Evolutionary conservation across 2,888 invertebrate genomes (phyloP).

Genomic region (Clistopyga incitator): DNA sequence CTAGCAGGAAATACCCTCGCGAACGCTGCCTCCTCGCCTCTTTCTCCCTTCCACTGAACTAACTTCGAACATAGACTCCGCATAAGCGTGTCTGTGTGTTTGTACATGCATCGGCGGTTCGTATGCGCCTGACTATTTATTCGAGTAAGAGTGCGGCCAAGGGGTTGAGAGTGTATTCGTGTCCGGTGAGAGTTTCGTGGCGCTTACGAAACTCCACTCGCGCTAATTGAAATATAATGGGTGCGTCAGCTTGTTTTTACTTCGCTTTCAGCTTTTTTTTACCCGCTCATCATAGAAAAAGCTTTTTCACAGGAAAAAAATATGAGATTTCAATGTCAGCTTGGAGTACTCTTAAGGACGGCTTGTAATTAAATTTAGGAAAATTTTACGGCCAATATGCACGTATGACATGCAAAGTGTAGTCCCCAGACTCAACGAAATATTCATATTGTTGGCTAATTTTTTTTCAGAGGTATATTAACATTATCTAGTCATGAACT

Average conservation of each 20-base stretch:
- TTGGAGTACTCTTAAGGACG: neutral
- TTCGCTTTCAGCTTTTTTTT: conserved; percentile 28
- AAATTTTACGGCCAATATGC: neutral
- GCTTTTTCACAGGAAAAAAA: conserved; percentile 2
- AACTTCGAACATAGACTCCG: conserved; percentile 18
- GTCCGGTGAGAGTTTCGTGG: conserved; percentile 55
- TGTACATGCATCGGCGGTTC: neutral
- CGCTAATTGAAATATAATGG: conserved; percentile 69
- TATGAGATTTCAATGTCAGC: neutral
- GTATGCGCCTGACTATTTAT: conserved; percentile 47
- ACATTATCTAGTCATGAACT: too few relatives aligned
- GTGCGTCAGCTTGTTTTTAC: conserved; percentile 62
- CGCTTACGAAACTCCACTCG: conserved; percentile 66
- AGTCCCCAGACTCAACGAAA: too few relatives aligned
- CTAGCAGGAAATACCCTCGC: conserved; percentile 45
- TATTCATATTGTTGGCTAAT: too few relatives aligned
- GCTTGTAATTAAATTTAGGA: neutral
- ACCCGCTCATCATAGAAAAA: neutral
- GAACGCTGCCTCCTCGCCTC: conserved; percentile 27
- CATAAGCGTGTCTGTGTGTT: conserved; percentile 7
- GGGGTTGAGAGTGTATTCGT: conserved; percentile 35
- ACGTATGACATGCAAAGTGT: neutral
- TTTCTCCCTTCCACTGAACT: conserved; percentile 16
- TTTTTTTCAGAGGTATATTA: too few relatives aligned
- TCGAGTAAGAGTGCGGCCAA: conserved; percentile 38